Evolutionary conservation across 2,888 invertebrate species (phyloP).

Genomic region (Drosophila kokeensis): DNA sequence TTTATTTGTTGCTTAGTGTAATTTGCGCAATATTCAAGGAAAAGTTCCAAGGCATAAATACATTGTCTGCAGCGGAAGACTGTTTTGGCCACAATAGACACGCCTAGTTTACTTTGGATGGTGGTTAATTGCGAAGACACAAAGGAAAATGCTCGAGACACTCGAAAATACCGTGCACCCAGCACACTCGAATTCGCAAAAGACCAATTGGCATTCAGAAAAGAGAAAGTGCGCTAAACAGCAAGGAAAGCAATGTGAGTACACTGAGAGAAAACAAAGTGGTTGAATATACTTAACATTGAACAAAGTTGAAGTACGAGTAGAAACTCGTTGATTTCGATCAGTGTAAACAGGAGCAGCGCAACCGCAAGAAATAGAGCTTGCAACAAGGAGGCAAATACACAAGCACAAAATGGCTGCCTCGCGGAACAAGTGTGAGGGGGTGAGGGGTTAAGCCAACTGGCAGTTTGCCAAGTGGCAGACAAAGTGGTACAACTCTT

Average conservation of each 20-base stretch:
- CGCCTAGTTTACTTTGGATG: conserved; percentile 29
- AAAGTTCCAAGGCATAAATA: conserved; percentile 10
- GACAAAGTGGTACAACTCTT: background rate
- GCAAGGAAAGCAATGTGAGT: conserved; percentile 19
- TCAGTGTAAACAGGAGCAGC: conserved; percentile 22
- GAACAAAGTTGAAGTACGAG: background rate
- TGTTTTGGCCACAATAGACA: conserved; percentile 28
- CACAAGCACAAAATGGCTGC: conserved; percentile 51
- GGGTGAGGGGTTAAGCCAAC: conserved; percentile 36
- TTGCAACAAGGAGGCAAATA: conserved; percentile 46
- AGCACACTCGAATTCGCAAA: conserved; percentile 1
- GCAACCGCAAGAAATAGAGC: conserved; percentile 44
- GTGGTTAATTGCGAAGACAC: conserved; percentile 24
- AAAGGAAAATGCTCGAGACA: conserved; percentile 34
- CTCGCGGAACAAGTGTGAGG: conserved; percentile 25
- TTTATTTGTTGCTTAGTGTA: background rate
- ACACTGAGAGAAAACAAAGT: conserved; percentile 2
- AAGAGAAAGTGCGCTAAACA: conserved; percentile 34
- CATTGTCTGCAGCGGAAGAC: conserved; percentile 10
- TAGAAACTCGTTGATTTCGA: background rate
- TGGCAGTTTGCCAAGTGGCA: conserved; percentile 49
- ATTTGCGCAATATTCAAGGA: conserved; percentile 12
- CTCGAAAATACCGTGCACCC: conserved; percentile 3
- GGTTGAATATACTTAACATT: background rate
- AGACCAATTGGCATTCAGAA: background rate